A percentile compares a stretch with the other conserved stretches of the same genome.
Conservation (phyloP, 1,140 invertebrate genomes). For the Orussus abietinus region DNA sequence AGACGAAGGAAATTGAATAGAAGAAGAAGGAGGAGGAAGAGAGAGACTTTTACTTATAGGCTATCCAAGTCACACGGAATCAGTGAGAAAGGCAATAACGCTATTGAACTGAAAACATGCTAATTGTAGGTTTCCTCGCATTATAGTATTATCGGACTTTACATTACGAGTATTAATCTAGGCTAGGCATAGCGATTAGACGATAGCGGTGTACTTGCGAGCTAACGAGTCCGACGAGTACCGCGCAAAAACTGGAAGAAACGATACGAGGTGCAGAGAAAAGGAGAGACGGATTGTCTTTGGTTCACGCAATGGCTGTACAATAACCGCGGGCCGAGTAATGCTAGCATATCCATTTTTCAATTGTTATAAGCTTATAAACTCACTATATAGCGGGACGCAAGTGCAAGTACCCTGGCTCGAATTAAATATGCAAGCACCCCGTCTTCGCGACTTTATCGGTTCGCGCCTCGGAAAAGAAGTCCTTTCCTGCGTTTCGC, state of each 20-base stretch:
- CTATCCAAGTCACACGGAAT: conserved; percentile 33
- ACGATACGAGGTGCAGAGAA: conserved; percentile 3
- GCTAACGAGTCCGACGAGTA: conserved; percentile 21
- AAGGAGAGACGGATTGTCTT: conserved; percentile 15
- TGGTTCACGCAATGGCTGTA: conserved; percentile 26
- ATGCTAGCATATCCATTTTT: conserved; percentile 31
- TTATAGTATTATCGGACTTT: conserved; percentile 26
- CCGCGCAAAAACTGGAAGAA: conserved; percentile 9
- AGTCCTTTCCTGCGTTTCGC: no score
- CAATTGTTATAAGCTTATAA: conserved; percentile 22
- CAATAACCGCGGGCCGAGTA: conserved; percentile 23
- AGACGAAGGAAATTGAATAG: neutral
- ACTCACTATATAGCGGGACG: conserved; percentile 9
- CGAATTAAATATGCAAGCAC: conserved; percentile 22
- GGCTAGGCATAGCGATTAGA: conserved; percentile 21
- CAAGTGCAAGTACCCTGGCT: conserved; percentile 22
- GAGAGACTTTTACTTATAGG: conserved; percentile 26
- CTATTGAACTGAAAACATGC: conserved; percentile 25
- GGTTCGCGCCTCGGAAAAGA: no score
- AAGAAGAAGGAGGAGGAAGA: conserved; percentile 1
- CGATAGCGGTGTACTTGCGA: conserved; percentile 20
- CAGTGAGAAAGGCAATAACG: conserved; percentile 36
- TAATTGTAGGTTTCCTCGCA: conserved; percentile 34
- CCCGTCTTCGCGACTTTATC: no score
- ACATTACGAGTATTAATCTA: conserved; percentile 26